These are phyloP conservation scores for Hemitrygon akajei DNA, from an alignment of 2,797 vertebrate genomes.

Conservation along the genomic window DNA sequence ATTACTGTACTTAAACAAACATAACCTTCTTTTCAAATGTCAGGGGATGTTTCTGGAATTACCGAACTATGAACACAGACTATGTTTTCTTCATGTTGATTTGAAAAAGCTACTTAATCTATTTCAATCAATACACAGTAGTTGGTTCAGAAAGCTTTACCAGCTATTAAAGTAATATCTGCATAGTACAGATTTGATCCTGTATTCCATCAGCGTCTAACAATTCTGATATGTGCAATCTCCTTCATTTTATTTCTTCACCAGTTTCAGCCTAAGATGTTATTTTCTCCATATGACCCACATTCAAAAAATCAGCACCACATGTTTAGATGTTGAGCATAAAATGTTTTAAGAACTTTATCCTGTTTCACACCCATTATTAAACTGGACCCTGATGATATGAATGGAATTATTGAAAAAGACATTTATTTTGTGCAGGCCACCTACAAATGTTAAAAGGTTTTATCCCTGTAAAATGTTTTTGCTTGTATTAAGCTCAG, in stretches of 20 bases:
- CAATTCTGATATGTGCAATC: not conserved
- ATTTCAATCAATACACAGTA: not conserved
- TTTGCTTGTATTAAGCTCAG: conserved; percentile 7
- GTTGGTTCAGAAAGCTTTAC: not conserved
- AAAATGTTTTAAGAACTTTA: not conserved
- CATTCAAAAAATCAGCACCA: not conserved
- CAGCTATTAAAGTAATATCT: not conserved
- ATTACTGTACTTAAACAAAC: not conserved
- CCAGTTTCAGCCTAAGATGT: not conserved
- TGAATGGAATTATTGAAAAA: not conserved
- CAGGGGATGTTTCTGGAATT: not conserved
- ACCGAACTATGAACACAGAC: no score
- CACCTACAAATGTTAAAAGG: not conserved
- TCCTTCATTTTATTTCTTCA: not conserved
- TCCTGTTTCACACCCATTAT: not conserved
- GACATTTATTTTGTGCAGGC: not conserved
- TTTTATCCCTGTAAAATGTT: conserved; percentile 20
- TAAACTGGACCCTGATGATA: not conserved
- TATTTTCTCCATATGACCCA: not conserved
- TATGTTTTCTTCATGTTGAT: not conserved
- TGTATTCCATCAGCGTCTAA: not conserved
- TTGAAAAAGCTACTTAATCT: not conserved
- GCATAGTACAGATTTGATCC: not conserved
- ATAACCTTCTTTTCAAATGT: not conserved
- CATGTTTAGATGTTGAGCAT: not conserved